Conservation (phyloP, 1,140 invertebrate species). For the Psilanteris sp. region DNA sequence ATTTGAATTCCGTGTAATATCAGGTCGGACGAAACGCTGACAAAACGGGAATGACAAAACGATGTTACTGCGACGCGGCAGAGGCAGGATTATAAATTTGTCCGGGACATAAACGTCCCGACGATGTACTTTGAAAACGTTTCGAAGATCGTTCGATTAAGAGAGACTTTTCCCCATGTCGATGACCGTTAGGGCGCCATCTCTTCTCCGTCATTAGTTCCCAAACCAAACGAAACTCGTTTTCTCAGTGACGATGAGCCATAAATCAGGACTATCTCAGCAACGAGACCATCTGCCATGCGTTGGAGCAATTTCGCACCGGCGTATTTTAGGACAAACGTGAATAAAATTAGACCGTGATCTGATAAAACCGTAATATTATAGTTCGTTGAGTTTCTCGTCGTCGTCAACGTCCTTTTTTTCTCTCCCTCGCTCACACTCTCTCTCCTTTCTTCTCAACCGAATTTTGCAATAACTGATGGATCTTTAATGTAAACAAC, state of each 20-base stretch:
- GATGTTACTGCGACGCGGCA: conserved; percentile 14
- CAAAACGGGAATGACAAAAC: conserved; percentile 31
- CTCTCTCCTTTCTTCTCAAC: too few relatives aligned
- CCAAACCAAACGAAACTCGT: conserved; percentile 67
- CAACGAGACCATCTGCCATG: conserved; percentile 67
- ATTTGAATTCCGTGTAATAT: too few relatives aligned
- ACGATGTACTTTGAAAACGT: conserved; percentile 39
- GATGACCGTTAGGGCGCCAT: conserved; percentile 64
- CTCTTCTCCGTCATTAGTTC: conserved; percentile 43
- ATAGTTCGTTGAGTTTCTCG: conserved; percentile 2
- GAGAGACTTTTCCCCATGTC: conserved; percentile 36
- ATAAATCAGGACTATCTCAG: conserved; percentile 74
- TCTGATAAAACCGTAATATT: conserved; percentile 67
- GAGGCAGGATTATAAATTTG: conserved; percentile 40
- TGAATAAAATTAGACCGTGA: conserved; percentile 73
- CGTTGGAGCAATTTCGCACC: conserved; percentile 21
- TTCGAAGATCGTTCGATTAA: conserved; percentile 49
- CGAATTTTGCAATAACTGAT: neutral
- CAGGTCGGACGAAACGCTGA: too few relatives aligned
- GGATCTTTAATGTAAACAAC: conserved; percentile 7
- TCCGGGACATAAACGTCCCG: conserved; percentile 40
- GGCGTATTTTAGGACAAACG: conserved; percentile 44
- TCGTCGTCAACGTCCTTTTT: too few relatives aligned
- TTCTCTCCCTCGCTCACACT: too few relatives aligned
- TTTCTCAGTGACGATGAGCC: conserved; percentile 62